Evolutionary conservation across 2,797 vertebrate genomes (phyloP).

Genomic region (Etheostoma nigrum): DNA sequence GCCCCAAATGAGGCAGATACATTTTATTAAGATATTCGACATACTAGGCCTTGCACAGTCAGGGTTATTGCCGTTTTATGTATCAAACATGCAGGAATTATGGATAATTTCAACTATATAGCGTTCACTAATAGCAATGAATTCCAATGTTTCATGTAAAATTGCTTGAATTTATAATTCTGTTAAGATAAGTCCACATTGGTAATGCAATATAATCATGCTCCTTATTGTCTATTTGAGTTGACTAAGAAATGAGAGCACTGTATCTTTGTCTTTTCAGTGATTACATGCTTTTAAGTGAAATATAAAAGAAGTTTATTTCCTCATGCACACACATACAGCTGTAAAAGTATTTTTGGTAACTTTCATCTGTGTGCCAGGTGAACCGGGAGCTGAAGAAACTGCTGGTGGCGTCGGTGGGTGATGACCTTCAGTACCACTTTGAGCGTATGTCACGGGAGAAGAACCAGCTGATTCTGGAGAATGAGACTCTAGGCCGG

Average conservation of each 20-base stretch:
- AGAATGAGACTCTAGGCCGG: slow-evolving; percentile 91
- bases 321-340: neutral
- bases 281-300: neutral
- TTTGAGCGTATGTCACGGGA: slow-evolving; percentile 95
- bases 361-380: slow-evolving; percentile 71
- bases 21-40: neutral
- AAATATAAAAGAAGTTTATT: neutral
- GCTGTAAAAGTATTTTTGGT: neutral
- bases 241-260: neutral
- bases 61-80: neutral
- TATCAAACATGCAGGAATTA: neutral
- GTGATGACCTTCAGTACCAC: slow-evolving; percentile 97
- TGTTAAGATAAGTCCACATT: neutral
- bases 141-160: neutral
- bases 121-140: neutral
- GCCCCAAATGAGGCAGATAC: neutral
- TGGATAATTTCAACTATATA: neutral
- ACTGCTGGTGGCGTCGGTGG: slow-evolving; percentile 95
- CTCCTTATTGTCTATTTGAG: neutral
- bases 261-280: neutral
- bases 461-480: slow-evolving; percentile 95
- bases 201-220: neutral
- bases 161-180: neutral
- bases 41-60: neutral
- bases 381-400: slow-evolving; percentile 98